A percentile compares a stretch with the other conserved stretches of the same genome.
Conservation (phyloP, 2,113 vertebrate genomes). For the Tetrax tetrax region DNA sequence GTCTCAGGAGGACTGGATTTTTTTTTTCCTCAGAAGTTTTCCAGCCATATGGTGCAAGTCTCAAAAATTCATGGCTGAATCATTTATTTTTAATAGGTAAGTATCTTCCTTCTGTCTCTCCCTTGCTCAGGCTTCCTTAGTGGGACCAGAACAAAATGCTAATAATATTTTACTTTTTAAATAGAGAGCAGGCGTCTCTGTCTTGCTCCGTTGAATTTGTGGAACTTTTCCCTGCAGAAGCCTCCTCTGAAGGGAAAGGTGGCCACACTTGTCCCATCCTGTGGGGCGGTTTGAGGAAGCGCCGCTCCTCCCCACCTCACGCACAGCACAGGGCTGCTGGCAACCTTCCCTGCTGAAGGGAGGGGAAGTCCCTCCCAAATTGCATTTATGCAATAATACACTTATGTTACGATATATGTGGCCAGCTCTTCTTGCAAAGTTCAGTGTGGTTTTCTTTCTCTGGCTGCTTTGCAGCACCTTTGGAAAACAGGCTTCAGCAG, state of each 20-base stretch:
- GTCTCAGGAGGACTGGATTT: background rate
- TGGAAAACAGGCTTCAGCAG: rapidly evolving
- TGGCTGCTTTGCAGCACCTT: background rate
- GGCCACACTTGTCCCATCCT: rapidly evolving
- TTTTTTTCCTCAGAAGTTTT: background rate
- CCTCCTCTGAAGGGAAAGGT: background rate
- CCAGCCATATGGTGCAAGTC: background rate
- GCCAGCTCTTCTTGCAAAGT: background rate
- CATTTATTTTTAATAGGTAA: slow-evolving; percentile 49
- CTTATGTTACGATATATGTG: rapidly evolving
- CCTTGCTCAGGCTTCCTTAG: background rate
- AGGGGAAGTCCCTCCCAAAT: background rate
- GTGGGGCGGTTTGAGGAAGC: background rate
- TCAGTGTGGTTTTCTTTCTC: background rate
- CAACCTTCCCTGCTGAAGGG: background rate
- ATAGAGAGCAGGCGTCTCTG: background rate
- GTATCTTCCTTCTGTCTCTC: slow-evolving; percentile 11
- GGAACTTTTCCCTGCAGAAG: background rate
- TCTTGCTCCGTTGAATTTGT: background rate
- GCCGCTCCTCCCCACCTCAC: rapidly evolving
- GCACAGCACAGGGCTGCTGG: background rate
- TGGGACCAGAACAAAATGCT: background rate
- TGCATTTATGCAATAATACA: background rate
- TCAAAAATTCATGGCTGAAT: slow-evolving; percentile 1
- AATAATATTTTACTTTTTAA: background rate